Conservation (phyloP, 2,888 invertebrate species). For the Mycalesis mineus region DNA sequence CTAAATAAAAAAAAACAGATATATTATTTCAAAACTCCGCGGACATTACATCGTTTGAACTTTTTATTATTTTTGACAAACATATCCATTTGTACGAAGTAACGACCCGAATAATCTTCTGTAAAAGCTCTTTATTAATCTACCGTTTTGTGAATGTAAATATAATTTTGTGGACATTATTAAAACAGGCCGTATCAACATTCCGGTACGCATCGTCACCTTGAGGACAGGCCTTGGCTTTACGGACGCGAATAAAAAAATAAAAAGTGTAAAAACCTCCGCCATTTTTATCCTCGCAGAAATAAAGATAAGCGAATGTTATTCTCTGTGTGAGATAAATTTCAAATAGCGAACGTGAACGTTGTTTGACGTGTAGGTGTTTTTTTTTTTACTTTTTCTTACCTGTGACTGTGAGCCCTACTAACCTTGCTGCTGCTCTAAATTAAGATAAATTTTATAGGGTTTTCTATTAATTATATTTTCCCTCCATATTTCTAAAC, state of each 20-base stretch:
- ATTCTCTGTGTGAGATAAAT: neutral
- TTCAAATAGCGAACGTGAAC: neutral
- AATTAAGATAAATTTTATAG: too few species aligned
- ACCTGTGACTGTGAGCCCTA: too few species aligned
- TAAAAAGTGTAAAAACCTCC: neutral
- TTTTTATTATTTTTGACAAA: too few species aligned
- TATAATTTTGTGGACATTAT: neutral
- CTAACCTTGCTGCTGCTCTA: too few species aligned
- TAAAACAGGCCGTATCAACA: conserved; percentile 19
- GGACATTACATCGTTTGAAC: too few species aligned
- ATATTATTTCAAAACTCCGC: too few species aligned
- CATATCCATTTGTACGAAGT: neutral
- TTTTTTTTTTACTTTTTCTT: neutral
- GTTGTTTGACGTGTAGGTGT: neutral
- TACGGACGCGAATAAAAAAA: conserved; percentile 6
- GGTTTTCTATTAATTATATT: too few species aligned
- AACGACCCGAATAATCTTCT: neutral
- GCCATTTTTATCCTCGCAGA: conserved; percentile 3
- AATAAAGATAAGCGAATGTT: neutral
- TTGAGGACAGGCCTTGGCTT: conserved; percentile 22
- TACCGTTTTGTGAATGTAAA: neutral
- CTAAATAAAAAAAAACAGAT: too few species aligned
- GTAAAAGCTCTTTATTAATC: neutral
- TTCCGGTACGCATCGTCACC: conserved; percentile 22
- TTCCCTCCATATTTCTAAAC: too few species aligned